Base-by-base conservation (phyloP, 2,797 vertebrate genomes). In the Gymnocypris eckloni region DNA sequence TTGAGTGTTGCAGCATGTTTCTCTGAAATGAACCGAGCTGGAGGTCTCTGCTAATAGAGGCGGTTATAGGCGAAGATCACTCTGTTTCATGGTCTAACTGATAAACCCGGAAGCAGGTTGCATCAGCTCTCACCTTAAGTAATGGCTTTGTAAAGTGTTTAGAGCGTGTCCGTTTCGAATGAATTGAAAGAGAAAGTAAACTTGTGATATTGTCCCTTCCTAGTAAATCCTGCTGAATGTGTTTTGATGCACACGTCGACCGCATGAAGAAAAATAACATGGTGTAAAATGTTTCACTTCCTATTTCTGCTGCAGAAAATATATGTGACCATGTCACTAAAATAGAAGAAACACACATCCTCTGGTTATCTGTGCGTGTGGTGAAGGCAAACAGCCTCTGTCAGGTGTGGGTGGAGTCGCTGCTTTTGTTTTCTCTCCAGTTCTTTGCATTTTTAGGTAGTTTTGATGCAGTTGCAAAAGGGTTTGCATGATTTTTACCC, bases 351-450 rank as follows among this genome's bases (percentile, higher is more conserved):
- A 50, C 4, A 45, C 10, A 12, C 18, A 56, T 4, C 37, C 18
- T 86, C 33, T 75, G 54, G 22, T 73, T 76, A 13, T 79, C 15
- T 72, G 54, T 78, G 76, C 66, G 82, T 84, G 88, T 82, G 86
- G 86, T 84, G 50, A 86, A 82, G 48, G 22, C 72, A 64, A 37
- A 45, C 81, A 45, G 69, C 67, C 61, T 82, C 77, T 76, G 28
- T 16, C 52, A 80, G 69, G 79, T 71, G 77, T 86, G 86, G 84
- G 41, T 28, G 7, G 25, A 33, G 28, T 61, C 20, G 56, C 37
- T 85, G 79, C 0, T 54, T 20, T 8, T 54, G 1, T 54, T 20
- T 25, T n/a, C 12, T 50, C 48, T 81, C 43, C 20, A 18, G 54
- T 20, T 37, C 6, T 22, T 4, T 5, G n/a, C 13, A 1, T 81